These are phyloP conservation scores for Porites rus DNA, from an alignment of 92 coral and sea anemone genomes.

Conservation along the genomic window DNA sequence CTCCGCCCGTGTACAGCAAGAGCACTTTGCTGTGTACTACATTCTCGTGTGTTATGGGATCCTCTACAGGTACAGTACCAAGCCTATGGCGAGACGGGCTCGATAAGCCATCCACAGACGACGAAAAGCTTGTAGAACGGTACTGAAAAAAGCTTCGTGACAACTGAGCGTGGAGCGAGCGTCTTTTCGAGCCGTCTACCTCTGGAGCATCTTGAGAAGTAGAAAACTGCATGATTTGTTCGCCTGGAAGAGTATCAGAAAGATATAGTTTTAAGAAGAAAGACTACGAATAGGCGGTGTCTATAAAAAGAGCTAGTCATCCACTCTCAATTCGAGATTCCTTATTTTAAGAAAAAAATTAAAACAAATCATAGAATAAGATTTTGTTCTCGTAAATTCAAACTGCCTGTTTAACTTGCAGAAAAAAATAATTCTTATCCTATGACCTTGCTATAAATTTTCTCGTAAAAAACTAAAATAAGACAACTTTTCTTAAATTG, in stretches of 20 bases:
- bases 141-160: slow-evolving; percentile 40
- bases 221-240: slow-evolving; percentile 24
- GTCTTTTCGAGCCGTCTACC: neutral
- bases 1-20: slow-evolving; percentile 88
- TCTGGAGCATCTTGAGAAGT: neutral
- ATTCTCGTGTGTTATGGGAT: slow-evolving; percentile 64
- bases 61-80: slow-evolving; percentile 51
- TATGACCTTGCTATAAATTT: too few species aligned
- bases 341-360: neutral
- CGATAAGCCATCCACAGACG: neutral
- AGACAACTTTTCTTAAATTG: too few species aligned
- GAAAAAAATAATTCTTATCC: too few species aligned
- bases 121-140: slow-evolving; percentile 17
- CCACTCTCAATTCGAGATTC: too few species aligned
- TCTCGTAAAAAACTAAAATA: too few species aligned
- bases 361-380: too few species aligned
- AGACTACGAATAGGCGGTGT: neutral
- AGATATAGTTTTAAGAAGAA: neutral
- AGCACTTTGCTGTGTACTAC: slow-evolving; percentile 70
- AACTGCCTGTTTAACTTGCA: too few species aligned
- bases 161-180: slow-evolving; percentile 13
- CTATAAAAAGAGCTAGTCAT: neutral
- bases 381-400: too few species aligned
- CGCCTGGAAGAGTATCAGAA: neutral
- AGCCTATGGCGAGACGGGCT: slow-evolving; percentile 15